These are phyloP conservation scores for Psephotus haematonotus DNA, from an alignment of 2,113 vertebrate species.

Conservation along the genomic window DNA sequence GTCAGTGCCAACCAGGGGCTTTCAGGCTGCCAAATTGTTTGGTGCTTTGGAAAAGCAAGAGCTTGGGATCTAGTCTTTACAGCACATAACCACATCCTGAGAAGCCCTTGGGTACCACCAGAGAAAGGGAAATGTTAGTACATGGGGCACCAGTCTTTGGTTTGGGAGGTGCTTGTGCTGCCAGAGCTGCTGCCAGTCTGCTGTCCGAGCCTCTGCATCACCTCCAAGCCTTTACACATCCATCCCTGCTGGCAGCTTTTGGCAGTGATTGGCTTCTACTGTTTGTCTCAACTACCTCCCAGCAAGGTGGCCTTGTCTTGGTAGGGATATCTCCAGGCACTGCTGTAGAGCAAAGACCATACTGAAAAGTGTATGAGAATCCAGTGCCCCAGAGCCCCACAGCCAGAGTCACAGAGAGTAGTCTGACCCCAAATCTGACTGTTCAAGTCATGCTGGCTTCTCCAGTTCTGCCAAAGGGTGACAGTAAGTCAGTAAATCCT, in stretches of 20 bases:
- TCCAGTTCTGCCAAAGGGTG: rapidly evolving
- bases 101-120: neutral
- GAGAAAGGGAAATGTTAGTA: neutral
- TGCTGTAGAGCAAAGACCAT: neutral
- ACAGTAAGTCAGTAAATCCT: rapidly evolving
- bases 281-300: neutral
- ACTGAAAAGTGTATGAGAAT: neutral
- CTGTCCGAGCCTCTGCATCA: neutral
- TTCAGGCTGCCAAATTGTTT: neutral
- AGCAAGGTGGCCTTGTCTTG: neutral
- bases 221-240: neutral
- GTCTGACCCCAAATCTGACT: neutral
- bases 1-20: rapidly evolving
- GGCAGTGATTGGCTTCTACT: neutral
- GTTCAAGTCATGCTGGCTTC: rapidly evolving
- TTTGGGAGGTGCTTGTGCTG: neutral
- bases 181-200: neutral
- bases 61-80: neutral
- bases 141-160: neutral
- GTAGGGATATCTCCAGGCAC: neutral
- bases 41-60: neutral
- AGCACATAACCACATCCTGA: neutral
- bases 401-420: neutral
- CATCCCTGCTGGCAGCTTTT: neutral
- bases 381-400: neutral